These are phyloP conservation scores for Todiramphus chloris DNA, from an alignment of 2,113 vertebrate genomes.

Conservation along the genomic window DNA sequence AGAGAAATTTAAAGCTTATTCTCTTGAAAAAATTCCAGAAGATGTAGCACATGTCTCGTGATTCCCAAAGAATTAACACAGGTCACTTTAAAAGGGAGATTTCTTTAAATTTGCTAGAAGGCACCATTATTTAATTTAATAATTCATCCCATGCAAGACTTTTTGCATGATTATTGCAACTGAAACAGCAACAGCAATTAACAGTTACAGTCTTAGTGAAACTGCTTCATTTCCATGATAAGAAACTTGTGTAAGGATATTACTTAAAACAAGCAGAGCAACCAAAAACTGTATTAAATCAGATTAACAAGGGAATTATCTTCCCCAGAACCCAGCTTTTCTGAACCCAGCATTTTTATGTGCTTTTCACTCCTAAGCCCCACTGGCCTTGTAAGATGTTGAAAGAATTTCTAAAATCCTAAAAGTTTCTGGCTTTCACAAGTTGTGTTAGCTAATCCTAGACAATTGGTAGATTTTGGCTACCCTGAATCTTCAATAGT, in stretches of 20 bases:
- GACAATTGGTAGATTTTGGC: neutral
- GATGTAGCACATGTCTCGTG: neutral
- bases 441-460: neutral
- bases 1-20: neutral
- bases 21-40: neutral
- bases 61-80: neutral
- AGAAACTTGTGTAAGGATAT: neutral
- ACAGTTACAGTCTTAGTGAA: neutral
- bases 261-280: neutral
- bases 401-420: neutral
- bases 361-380: neutral
- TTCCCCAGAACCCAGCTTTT: neutral
- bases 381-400: neutral
- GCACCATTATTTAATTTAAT: neutral
- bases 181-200: neutral
- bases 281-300: neutral
- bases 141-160: neutral
- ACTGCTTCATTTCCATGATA: neutral
- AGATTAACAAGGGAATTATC: neutral
- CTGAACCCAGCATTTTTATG: neutral
- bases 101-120: neutral
- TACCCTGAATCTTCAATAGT: neutral
- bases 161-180: neutral
- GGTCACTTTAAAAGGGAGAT: neutral
- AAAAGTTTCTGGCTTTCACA: neutral